A percentile compares a stretch with the other conserved stretches of the same genome.
Evolutionary conservation across 1,140 invertebrate genomes (phyloP).

Genomic region (Drosophila prosaltans): DNA sequence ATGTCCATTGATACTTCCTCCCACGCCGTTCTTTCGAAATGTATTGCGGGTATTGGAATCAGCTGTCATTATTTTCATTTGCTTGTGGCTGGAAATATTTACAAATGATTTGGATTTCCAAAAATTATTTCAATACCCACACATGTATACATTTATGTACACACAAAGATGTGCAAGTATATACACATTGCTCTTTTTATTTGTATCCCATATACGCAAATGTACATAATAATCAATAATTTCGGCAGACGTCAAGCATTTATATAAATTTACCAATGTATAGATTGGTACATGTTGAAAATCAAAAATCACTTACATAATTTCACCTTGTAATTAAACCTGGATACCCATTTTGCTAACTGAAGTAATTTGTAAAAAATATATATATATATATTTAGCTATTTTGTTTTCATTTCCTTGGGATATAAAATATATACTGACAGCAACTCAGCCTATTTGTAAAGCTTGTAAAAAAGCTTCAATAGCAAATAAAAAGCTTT

Average conservation of each 20-base stretch:
- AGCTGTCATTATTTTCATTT: slow-evolving; percentile 53
- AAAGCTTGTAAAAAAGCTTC: slow-evolving; percentile 14
- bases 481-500: slow-evolving; percentile 3
- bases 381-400: background rate
- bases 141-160: slow-evolving; percentile 16
- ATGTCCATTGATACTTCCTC: slow-evolving; percentile 54
- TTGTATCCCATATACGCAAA: slow-evolving; percentile 14
- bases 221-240: slow-evolving; percentile 1
- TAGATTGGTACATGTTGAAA: background rate
- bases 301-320: background rate
- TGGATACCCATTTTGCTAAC: slow-evolving; percentile 1
- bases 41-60: slow-evolving; percentile 69
- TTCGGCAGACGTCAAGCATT: background rate
- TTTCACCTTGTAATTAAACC: slow-evolving; percentile 2
- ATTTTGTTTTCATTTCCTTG: slow-evolving; percentile 11
- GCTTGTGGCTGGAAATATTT: slow-evolving; percentile 30
- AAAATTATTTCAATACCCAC: slow-evolving; percentile 18
- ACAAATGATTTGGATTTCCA: background rate
- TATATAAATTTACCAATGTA: background rate
- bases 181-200: background rate
- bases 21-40: slow-evolving; percentile 64
- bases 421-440: slow-evolving; percentile 2
- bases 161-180: background rate
- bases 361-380: slow-evolving; percentile 9
- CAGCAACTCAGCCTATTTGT: slow-evolving; percentile 1